Evolutionary conservation across 2,113 vertebrate genomes (phyloP).

Genomic region (Raja brachyura): DNA sequence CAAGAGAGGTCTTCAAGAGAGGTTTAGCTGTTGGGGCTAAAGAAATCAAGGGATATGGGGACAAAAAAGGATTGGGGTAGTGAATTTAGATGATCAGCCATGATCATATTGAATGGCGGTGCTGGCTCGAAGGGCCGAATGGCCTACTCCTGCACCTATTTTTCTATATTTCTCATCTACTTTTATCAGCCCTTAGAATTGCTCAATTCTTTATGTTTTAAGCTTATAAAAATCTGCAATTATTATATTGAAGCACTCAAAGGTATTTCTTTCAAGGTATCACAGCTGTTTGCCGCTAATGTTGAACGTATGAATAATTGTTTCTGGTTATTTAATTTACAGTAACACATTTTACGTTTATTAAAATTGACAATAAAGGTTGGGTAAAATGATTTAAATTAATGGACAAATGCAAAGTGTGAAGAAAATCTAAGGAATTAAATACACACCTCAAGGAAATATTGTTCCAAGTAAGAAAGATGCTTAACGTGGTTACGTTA

Average conservation of each 20-base stretch:
- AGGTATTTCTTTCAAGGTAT: background rate
- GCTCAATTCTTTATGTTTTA: background rate
- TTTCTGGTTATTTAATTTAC: background rate
- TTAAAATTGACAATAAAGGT: background rate
- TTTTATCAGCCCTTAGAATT: background rate
- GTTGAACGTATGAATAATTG: background rate
- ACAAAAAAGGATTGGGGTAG: too few relatives aligned
- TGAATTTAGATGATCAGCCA: too few relatives aligned
- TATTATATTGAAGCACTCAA: background rate
- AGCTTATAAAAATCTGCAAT: background rate
- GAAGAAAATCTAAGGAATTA: background rate
- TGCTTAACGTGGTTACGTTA: too few relatives aligned
- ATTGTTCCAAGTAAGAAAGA: background rate
- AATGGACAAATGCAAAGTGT: too few relatives aligned
- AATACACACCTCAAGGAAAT: background rate
- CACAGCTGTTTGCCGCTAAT: background rate
- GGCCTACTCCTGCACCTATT: too few relatives aligned
- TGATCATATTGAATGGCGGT: too few relatives aligned
- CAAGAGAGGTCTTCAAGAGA: too few relatives aligned
- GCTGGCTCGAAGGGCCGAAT: too few relatives aligned
- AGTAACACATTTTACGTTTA: background rate
- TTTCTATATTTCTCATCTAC: too few relatives aligned
- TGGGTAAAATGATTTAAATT: background rate
- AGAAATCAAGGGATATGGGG: too few relatives aligned
- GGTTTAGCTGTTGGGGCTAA: too few relatives aligned